A percentile compares a stretch with the other conserved stretches of the same genome.
phyloP scores from a whole-genome alignment of 2,797 vertebrate genomes.

The Ispidina picta region DNA sequence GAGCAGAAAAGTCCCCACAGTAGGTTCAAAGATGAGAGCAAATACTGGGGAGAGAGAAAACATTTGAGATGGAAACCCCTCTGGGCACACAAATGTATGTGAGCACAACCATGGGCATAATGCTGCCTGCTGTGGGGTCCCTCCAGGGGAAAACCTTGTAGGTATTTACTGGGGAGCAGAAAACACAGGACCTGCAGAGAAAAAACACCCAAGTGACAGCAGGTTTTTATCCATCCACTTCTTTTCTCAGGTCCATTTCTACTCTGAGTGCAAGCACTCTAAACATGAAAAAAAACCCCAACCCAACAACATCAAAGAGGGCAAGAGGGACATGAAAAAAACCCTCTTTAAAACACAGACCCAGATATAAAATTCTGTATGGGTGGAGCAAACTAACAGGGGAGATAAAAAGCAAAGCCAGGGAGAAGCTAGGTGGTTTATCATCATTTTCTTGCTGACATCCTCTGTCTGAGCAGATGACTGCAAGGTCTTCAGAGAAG shows the following conservation, averaged over 20 bases:
- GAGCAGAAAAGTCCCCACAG: conserved; percentile 46
- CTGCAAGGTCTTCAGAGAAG: conserved; percentile 7
- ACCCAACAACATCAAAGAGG: neutral
- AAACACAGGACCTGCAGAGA: neutral
- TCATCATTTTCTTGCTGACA: neutral
- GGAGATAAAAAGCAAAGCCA: conserved; percentile 43
- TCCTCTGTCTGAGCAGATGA: conserved; percentile 2
- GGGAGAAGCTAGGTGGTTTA: conserved; percentile 38
- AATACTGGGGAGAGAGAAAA: neutral
- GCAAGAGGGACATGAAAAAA: conserved; percentile 47
- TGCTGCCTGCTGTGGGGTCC: neutral
- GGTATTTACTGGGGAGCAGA: neutral
- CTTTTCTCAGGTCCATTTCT: conserved; percentile 41
- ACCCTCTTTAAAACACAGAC: conserved; percentile 56
- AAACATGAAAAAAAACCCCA: neutral
- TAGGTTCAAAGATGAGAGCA: conserved; percentile 21
- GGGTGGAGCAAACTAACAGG: conserved; percentile 27
- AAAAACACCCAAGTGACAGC: neutral
- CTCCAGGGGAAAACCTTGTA: neutral
- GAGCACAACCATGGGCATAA: neutral
- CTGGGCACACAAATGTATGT: neutral
- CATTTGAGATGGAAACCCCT: neutral
- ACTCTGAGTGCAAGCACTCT: conserved; percentile 63
- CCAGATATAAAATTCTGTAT: conserved; percentile 61
- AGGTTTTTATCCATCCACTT: conserved; percentile 41